phyloP scores from a whole-genome alignment of 2,797 vertebrate genomes.

The Chloroceryle amazona region DNA sequence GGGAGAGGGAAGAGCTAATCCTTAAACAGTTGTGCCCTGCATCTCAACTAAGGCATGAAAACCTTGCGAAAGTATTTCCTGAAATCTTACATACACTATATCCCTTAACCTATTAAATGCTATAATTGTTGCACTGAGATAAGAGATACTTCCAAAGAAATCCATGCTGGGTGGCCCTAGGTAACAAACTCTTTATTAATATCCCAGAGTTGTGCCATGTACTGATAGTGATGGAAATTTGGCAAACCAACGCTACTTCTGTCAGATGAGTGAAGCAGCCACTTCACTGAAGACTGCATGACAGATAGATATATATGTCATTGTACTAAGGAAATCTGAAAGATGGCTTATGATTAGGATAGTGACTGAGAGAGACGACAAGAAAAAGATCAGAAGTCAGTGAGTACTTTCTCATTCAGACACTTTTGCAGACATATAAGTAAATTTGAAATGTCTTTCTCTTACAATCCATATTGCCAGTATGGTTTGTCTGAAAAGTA shows the following conservation, averaged over 20 bases:
- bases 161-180: constrained; percentile 50
- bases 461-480: neutral
- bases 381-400: neutral
- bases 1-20: constrained; percentile 70
- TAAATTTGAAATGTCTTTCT: neutral
- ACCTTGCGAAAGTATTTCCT: constrained; percentile 46
- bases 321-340: constrained; percentile 46
- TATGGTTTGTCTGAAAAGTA: neutral
- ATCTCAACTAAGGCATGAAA: constrained; percentile 75
- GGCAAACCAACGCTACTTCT: constrained; percentile 60
- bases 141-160: constrained; percentile 59
- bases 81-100: constrained; percentile 24
- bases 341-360: constrained; percentile 39
- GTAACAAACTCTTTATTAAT: constrained; percentile 74
- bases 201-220: constrained; percentile 57
- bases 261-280: constrained; percentile 71
- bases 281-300: constrained; percentile 75
- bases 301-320: constrained; percentile 59
- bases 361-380: constrained; percentile 15
- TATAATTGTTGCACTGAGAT: constrained; percentile 72
- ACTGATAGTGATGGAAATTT: constrained; percentile 76
- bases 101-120: constrained; percentile 71
- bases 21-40: constrained; percentile 65
- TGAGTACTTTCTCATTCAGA: neutral
- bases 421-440: neutral